These are phyloP conservation scores for Crotalus helleri DNA, from an alignment of 2,113 vertebrate genomes.

Conservation along the genomic window DNA sequence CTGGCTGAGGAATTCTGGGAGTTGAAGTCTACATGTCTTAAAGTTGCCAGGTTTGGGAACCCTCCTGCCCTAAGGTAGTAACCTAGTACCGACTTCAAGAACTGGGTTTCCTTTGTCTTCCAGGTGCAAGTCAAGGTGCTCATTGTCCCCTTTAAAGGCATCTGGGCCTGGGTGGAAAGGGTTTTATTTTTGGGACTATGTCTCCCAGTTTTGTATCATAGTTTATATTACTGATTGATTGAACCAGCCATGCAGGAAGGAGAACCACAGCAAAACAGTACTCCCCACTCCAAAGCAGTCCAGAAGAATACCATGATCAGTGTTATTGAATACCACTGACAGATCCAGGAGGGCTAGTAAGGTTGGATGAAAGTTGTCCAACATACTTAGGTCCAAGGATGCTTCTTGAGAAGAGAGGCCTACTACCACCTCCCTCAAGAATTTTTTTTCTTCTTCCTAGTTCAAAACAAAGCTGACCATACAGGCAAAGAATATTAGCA, in stretches of 20 bases:
- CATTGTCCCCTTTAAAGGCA: not conserved
- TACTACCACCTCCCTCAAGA: conserved; percentile 6
- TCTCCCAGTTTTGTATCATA: not conserved
- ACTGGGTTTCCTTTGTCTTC: not conserved
- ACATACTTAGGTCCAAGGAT: not conserved
- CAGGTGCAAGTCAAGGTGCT: not conserved
- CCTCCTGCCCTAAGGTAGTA: not conserved
- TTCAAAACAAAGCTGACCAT: not conserved
- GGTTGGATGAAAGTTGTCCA: not conserved
- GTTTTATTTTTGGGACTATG: not conserved
- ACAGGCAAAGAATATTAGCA: not conserved
- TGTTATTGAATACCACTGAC: not conserved
- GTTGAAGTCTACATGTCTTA: too few relatives aligned
- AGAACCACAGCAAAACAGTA: not conserved
- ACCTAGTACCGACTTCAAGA: too few relatives aligned
- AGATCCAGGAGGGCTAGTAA: not conserved
- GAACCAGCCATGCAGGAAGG: not conserved
- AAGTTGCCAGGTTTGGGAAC: too few relatives aligned
- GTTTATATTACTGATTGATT: not conserved
- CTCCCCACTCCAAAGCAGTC: not conserved
- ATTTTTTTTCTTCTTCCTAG: not conserved
- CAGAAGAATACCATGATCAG: not conserved
- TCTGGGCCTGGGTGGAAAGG: not conserved
- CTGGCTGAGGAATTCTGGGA: too few relatives aligned
- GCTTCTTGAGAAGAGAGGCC: not conserved